Conservation (phyloP, 2,113 vertebrate genomes). For the Calidris pygmaea region DNA sequence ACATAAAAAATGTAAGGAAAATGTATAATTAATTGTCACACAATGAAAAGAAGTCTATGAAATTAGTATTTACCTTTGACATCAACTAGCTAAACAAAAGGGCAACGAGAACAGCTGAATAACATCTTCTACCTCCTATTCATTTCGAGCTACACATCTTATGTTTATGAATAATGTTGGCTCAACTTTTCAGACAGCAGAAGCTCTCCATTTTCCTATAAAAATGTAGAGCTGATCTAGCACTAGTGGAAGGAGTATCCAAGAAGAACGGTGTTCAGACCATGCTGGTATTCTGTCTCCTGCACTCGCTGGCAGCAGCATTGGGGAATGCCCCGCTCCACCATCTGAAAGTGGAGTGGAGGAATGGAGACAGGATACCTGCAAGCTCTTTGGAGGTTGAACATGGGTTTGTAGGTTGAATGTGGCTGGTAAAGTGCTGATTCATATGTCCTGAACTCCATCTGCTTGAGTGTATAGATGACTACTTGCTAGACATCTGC, state of each 20-base stretch:
- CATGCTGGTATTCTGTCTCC: neutral
- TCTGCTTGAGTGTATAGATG: neutral
- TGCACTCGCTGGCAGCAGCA: neutral
- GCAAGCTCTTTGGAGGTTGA: neutral
- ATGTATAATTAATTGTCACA: neutral
- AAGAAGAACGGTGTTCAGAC: neutral
- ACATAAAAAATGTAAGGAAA: neutral
- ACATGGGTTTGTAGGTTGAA: neutral
- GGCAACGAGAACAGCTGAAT: neutral
- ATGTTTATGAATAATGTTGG: neutral
- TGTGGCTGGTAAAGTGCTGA: neutral
- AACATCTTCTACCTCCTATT: neutral
- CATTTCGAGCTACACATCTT: neutral
- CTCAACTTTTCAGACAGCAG: neutral
- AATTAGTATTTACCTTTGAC: constrained; percentile 8
- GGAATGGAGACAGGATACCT: neutral
- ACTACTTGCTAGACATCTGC: neutral
- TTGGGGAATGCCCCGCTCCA: neutral
- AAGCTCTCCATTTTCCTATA: neutral
- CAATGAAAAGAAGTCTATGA: neutral
- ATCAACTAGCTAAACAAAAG: neutral
- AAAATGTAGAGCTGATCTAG: neutral
- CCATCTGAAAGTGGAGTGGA: neutral
- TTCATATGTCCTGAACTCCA: neutral
- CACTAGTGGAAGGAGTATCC: neutral